Percentiles rank a stretch among this genome's conserved stretches.
Conservation (phyloP, 1,140 invertebrate species). For the Drosophila novamexicana region DNA sequence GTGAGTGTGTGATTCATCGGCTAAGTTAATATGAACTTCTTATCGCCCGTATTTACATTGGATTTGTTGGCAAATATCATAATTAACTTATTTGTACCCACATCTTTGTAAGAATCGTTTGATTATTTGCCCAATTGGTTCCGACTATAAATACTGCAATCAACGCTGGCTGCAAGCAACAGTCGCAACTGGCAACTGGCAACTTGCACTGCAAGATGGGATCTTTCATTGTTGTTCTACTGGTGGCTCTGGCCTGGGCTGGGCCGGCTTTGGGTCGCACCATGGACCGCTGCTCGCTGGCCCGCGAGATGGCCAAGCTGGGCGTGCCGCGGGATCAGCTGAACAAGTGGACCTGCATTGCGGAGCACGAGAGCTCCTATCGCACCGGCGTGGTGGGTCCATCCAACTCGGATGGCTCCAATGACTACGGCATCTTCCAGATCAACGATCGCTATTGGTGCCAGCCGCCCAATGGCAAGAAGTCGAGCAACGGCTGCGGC, state of each 20-base stretch:
- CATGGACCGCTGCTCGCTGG: conserved; percentile 55
- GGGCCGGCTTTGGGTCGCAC: conserved; percentile 25
- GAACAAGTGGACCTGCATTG: conserved; percentile 52
- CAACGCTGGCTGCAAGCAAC: background rate
- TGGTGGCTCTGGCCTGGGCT: conserved; percentile 26
- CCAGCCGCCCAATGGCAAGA: conserved; percentile 31
- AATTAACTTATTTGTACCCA: conserved; percentile 12
- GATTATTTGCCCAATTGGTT: conserved; percentile 44
- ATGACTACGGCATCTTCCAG: conserved; percentile 73
- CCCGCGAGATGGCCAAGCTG: conserved; percentile 44
- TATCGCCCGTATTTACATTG: conserved; percentile 43
- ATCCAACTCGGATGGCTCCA: conserved; percentile 53
- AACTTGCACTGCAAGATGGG: conserved; percentile 35
- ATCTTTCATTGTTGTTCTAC: background rate
- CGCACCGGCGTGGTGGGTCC: conserved; percentile 52
- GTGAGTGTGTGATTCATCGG: background rate
- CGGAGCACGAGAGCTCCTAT: conserved; percentile 54
- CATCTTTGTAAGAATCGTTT: background rate
- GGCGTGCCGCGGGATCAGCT: conserved; percentile 50
- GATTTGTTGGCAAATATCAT: conserved; percentile 1
- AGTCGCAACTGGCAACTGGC: background rate
- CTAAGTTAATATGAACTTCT: background rate
- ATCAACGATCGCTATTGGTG: conserved; percentile 75
- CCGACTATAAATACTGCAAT: conserved; percentile 35
- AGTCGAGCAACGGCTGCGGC: conserved; percentile 49